Conservation (phyloP, 2,113 vertebrate species). For the Paracanthobrama guichenoti region DNA sequence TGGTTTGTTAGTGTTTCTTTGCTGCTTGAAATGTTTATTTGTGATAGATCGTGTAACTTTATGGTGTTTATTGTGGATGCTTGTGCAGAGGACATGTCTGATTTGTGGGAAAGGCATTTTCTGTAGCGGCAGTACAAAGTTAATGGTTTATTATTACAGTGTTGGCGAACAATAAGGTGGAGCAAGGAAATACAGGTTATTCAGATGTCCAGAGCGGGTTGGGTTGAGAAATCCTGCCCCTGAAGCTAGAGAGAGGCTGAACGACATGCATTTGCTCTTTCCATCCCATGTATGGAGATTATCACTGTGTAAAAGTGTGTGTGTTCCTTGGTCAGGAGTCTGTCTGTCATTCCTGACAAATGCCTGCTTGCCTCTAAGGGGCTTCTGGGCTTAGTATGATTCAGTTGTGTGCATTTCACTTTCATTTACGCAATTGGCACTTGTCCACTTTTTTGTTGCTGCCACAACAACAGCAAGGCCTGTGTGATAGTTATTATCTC, state of each 20-base stretch:
- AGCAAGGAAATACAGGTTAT: constrained; percentile 17
- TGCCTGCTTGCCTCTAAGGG: constrained; percentile 16
- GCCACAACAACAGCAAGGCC: background rate
- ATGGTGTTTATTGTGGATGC: background rate
- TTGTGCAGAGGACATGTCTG: background rate
- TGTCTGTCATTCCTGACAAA: constrained; percentile 41
- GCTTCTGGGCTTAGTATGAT: background rate
- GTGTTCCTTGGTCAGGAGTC: background rate
- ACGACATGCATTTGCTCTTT: constrained; percentile 48
- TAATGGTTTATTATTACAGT: constrained; percentile 36
- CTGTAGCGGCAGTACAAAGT: background rate
- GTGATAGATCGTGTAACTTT: background rate
- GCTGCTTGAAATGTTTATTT: background rate
- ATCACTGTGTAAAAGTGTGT: constrained; percentile 1
- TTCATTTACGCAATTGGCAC: background rate
- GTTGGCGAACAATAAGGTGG: background rate
- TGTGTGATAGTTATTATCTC: background rate
- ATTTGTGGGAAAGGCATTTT: background rate
- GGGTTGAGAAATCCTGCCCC: background rate
- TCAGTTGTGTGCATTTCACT: background rate
- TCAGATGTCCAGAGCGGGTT: background rate
- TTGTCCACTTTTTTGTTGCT: background rate
- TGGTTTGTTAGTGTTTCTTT: background rate
- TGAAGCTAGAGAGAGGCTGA: constrained; percentile 5
- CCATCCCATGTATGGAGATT: constrained; percentile 58